Evolutionary conservation across 2,113 vertebrate genomes (phyloP).

Genomic region (Petrocephalus zakoni): DNA sequence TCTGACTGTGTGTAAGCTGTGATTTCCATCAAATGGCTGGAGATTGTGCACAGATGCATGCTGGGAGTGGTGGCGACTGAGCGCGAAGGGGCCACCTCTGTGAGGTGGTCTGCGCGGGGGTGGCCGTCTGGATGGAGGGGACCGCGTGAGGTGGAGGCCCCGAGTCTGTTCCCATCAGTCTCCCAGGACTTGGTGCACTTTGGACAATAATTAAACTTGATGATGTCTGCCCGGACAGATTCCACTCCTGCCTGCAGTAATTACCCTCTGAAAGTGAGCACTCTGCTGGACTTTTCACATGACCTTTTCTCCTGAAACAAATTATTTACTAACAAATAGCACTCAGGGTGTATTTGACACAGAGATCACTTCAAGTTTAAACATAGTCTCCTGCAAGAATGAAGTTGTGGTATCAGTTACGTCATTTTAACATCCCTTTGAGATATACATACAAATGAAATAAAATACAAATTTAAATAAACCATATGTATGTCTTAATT

Average conservation of each 20-base stretch:
- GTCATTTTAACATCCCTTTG: background rate
- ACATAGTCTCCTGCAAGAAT: background rate
- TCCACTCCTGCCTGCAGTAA: constrained; percentile 53
- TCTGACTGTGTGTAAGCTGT: background rate
- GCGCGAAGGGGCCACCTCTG: background rate
- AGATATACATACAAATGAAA: background rate
- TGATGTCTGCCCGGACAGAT: constrained; percentile 61
- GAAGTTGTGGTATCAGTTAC: background rate
- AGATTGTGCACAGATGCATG: background rate
- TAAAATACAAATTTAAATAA: background rate
- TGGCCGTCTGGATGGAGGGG: background rate
- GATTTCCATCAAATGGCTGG: background rate
- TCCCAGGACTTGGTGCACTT: constrained; percentile 52
- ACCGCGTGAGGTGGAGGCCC: constrained; percentile 43
- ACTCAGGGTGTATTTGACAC: background rate
- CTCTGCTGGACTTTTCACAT: constrained; percentile 17
- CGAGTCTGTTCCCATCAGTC: constrained; percentile 45
- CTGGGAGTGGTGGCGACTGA: background rate
- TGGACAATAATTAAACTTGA: constrained; percentile 65
- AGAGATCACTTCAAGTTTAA: background rate
- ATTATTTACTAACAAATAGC: background rate
- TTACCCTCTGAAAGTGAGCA: constrained; percentile 49
- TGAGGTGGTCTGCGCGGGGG: background rate
- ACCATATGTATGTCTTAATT: background rate
- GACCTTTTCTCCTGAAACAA: constrained; percentile 8